phyloP scores from a whole-genome alignment of 2,888 invertebrate genomes.

The Volucella inanis region DNA sequence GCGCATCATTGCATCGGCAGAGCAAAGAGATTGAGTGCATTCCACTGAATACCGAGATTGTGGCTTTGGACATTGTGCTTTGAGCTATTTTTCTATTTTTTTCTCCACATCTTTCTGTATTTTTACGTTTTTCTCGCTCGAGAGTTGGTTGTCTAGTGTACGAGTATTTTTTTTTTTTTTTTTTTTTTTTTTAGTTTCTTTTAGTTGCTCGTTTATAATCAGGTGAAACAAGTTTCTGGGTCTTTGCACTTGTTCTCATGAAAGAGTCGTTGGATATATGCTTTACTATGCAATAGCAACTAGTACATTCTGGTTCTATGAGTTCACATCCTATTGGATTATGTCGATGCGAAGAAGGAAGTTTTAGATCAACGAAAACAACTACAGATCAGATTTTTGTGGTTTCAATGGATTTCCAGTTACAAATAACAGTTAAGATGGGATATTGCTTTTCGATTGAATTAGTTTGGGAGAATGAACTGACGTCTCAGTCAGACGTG shows the following conservation, averaged over 20 bases:
- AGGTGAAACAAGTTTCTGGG: conserved; percentile 74
- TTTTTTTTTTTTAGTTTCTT: conserved; percentile 24
- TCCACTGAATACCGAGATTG: conserved; percentile 23
- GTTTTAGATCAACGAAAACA: conserved; percentile 60
- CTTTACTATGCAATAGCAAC: conserved; percentile 31
- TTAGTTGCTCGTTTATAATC: conserved; percentile 53
- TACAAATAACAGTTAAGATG: not conserved
- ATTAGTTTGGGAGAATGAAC: not conserved
- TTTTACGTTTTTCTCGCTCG: conserved; percentile 7
- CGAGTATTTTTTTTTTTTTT: conserved; percentile 18
- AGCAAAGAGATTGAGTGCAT: conserved; percentile 11
- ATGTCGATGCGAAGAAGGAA: conserved; percentile 70
- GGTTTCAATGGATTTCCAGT: conserved; percentile 25
- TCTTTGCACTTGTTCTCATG: conserved; percentile 72
- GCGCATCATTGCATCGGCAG: conserved; percentile 31
- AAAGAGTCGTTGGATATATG: conserved; percentile 21
- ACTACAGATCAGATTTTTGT: conserved; percentile 59
- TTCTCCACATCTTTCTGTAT: conserved; percentile 6
- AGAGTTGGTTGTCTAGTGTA: conserved; percentile 10
- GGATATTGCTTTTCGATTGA: not conserved
- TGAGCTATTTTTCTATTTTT: conserved; percentile 60
- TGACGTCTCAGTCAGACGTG: not conserved
- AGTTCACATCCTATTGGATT: conserved; percentile 69
- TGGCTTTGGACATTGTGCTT: conserved; percentile 46
- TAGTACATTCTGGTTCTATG: conserved; percentile 65